Evolutionary conservation across 1,140 invertebrate genomes (phyloP).

Genomic region (Magallana gigas): DNA sequence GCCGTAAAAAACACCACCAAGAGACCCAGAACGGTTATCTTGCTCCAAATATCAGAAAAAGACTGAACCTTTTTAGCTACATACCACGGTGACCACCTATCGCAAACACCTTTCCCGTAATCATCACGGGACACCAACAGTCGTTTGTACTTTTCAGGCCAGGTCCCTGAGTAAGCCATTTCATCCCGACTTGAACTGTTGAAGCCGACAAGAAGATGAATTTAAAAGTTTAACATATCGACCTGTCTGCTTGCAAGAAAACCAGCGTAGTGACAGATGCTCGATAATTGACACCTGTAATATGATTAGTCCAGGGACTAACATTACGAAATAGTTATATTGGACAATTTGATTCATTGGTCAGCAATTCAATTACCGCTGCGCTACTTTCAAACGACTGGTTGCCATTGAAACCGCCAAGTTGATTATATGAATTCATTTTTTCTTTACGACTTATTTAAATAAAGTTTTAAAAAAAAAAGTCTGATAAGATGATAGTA

Average conservation of each 20-base stretch:
- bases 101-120: not conserved
- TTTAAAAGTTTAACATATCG: not conserved
- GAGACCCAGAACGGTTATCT: no score
- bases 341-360: not conserved
- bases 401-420: no score
- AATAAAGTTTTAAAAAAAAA: no score
- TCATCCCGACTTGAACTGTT: not conserved
- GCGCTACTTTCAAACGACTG: no score
- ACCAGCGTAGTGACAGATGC: not conserved
- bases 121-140: not conserved
- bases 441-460: no score
- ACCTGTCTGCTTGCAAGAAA: not conserved
- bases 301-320: not conserved
- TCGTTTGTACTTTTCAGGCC: not conserved
- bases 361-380: not conserved
- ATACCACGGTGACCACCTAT: conserved; percentile 4
- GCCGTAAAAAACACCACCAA: no score
- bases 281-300: not conserved
- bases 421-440: no score
- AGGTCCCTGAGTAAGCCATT: not conserved
- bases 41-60: no score
- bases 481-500: no score
- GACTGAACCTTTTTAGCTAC: not conserved
- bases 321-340: not conserved
- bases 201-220: not conserved